phyloP scores from a whole-genome alignment of 2,113 vertebrate species.

The Pycnonotus jocosus region DNA sequence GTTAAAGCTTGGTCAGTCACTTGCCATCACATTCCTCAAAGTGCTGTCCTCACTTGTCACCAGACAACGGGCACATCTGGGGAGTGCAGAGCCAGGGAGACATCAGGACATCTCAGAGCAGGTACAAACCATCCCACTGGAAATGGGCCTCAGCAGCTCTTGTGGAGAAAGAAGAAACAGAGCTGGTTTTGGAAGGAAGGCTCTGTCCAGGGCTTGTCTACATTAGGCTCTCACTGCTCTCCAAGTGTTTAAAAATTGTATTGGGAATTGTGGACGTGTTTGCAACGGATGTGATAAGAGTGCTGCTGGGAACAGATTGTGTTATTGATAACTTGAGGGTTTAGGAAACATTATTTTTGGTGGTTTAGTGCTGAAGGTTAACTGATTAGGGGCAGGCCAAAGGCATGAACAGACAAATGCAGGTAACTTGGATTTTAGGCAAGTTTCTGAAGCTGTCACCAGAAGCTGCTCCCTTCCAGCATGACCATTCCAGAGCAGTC shows the following conservation, averaged over 20 bases:
- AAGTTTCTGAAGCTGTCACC: background rate
- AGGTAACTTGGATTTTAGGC: background rate
- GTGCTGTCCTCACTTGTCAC: background rate
- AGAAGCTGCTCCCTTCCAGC: background rate
- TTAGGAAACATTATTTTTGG: background rate
- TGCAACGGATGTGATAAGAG: background rate
- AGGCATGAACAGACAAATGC: background rate
- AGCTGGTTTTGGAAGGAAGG: background rate
- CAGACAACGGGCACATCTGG: rapidly evolving
- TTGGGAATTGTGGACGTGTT: rapidly evolving
- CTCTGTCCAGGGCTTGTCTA: background rate
- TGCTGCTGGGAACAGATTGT: background rate
- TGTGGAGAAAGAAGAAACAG: background rate
- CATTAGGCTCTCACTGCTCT: background rate
- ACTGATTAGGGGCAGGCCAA: background rate
- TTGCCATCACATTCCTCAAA: background rate
- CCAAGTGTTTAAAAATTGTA: rapidly evolving
- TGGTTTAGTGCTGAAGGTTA: background rate
- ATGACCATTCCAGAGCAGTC: background rate
- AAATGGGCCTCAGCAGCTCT: rapidly evolving
- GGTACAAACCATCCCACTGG: rapidly evolving
- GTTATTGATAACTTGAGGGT: background rate
- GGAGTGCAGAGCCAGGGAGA: background rate
- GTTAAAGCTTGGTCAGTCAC: background rate
- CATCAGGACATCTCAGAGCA: rapidly evolving